These are phyloP conservation scores for Chiroxiphia lanceolata DNA, from an alignment of 2,797 vertebrate species.

Conservation along the genomic window DNA sequence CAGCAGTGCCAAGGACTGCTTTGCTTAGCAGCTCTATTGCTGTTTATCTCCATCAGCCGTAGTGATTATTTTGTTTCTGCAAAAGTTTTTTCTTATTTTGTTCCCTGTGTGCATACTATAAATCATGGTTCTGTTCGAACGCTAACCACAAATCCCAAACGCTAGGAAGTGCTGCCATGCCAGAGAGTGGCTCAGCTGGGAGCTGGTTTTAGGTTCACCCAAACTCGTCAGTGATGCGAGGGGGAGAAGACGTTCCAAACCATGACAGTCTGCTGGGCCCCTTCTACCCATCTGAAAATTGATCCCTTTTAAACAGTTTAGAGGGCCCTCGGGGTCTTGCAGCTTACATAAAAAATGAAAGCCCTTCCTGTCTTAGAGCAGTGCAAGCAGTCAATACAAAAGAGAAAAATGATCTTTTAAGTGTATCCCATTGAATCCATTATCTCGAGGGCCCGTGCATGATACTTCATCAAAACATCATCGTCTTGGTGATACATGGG, in stretches of 20 bases:
- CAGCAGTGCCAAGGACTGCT: not conserved
- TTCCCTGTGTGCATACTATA: not conserved
- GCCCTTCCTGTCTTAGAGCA: constrained; percentile 64
- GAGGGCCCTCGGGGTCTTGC: constrained; percentile 53
- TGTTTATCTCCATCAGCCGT: constrained; percentile 19
- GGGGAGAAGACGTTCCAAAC: not conserved
- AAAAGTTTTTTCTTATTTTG: not conserved
- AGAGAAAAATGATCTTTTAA: constrained; percentile 71
- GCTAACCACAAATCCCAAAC: constrained; percentile 39
- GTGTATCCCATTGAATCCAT: constrained; percentile 58
- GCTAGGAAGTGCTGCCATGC: not conserved
- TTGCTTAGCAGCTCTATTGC: constrained; percentile 20
- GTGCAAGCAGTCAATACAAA: constrained; percentile 67
- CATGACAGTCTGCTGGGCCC: not conserved
- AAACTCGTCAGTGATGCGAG: not conserved
- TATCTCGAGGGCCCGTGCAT: constrained; percentile 36
- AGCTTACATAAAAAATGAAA: constrained; percentile 74
- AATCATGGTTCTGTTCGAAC: not conserved
- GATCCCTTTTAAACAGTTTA: constrained; percentile 70
- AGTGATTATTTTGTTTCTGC: constrained; percentile 45
- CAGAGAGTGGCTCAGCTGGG: not conserved
- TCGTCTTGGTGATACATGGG: not conserved
- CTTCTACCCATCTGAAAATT: constrained; percentile 61
- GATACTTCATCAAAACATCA: constrained; percentile 63
- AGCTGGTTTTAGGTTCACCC: not conserved